Base-by-base conservation (phyloP, 2,797 vertebrate species). In the Varecia variegata region DNA sequence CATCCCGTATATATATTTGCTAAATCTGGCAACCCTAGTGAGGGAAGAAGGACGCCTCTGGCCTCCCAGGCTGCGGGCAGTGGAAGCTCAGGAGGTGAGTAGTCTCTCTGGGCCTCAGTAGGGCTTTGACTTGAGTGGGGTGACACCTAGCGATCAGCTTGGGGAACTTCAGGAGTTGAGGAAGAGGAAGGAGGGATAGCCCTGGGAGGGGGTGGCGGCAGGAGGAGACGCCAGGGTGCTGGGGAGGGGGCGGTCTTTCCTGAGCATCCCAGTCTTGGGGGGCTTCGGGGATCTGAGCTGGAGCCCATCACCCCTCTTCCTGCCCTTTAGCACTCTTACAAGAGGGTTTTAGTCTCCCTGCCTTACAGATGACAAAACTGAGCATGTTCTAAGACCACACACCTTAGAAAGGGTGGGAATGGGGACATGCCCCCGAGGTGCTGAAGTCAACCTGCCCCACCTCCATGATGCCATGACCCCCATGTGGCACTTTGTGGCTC, bases 101-200 rank as follows among this genome's bases (percentile, higher is more conserved):
- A 1, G 5, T 52, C n/a, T n/a, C 67, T 65, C 38, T 21, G 58
- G 12, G 20, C 5, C 82, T 82, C 60, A 0, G n/a, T 14, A 5
- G n/a, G 79, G 79, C 58, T 2, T 35, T 25, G 35, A 14, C 3
- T 25, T 83, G 95, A 47, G 40, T 56, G 13, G 76, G 90, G 88
- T 38, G 97, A 90, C 93, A 40, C 94, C 97, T 98, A 95, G 97
- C 65, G 97, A 8, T 30, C 88, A 27, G 15, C 21, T 8, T 25
- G 9, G 81, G 94, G 80, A 95, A 82, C 60, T 77, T 54, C 96
- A 95, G 82, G 68, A 23, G 32, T 60, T 21, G 3, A 47, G 35
- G 83, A 17, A n/a, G n/a, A 15, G 52, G 25, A 14, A 8, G 14
- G 30, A 32, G 43, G 43, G 30, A 67, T 35, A 1, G 15, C 62